Base-by-base conservation (phyloP, 2,888 invertebrate genomes). In the Micropterix aruncella region DNA sequence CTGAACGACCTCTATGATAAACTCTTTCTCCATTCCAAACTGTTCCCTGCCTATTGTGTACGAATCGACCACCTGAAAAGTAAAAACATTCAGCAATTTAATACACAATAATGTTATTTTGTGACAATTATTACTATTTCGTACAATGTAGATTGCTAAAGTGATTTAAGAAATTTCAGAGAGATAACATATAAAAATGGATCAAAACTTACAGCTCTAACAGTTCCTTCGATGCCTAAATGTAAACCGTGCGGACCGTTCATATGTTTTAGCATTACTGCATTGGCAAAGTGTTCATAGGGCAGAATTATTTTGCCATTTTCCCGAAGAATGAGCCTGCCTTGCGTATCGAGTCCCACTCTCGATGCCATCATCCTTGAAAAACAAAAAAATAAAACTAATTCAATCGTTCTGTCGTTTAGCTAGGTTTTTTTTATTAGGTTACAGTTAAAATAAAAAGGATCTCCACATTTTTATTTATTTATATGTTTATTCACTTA, bases 191-290 rank as follows among this genome's bases (percentile, higher is more conserved):
- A n/a, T n/a, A n/a, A n/a, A n/a, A n/a, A n/a, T n/a, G n/a, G n/a
- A n/a, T n/a, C n/a, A n/a, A n/a, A n/a, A n/a, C 77, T 75, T 59
- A 85, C 88, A 44, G 88, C 87, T 60, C 88, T 71, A 27, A 89
- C 83, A 12, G 89, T 89, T 27, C 84, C 86, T 62, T 89, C 89
- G 43, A 88, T 72, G 37, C 86, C 86, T 46, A 90, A 66, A 69
- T 90, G 89, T 43, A 88, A 66, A 1, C 89, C 88, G 60, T 88
- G 88, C 0, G 88, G 88, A 1, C 89, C 88, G 56, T 87, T 87
- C 84, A 89, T 88, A 57, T 90, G 89, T 57, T 89, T 90, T 52
- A 90, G 61, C 88, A 89, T 89, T 3, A 90, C 88, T 44, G 89
- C 89, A 70, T 89, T 89, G 1, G 88, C 88, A 71, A 89, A 90